Percentiles rank a stretch among this genome's conserved stretches.
Evolutionary conservation across 2,888 invertebrate genomes (phyloP).

Genomic region (Diarsia mendica): DNA sequence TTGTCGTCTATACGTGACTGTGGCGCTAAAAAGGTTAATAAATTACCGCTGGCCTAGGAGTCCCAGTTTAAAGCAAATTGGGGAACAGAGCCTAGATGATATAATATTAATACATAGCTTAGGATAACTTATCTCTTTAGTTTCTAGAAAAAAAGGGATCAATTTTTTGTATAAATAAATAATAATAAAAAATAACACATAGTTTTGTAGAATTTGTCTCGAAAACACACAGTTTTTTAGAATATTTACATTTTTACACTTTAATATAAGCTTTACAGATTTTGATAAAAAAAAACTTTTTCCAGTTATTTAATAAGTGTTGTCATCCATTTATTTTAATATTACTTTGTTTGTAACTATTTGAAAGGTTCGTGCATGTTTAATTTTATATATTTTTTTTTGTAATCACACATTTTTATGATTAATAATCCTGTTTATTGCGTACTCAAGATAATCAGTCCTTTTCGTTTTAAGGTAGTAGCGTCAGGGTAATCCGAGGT

Average conservation of each 20-base stretch:
- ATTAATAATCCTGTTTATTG: neutral
- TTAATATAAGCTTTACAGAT: constrained; percentile 40
- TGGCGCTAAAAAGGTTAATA: too few relatives aligned
- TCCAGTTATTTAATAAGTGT: constrained; percentile 19
- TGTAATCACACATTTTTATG: neutral
- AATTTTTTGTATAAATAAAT: constrained; percentile 52
- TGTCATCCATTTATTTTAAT: neutral
- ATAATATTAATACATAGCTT: too few relatives aligned
- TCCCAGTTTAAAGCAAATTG: too few relatives aligned
- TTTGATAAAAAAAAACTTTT: constrained; percentile 61
- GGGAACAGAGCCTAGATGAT: neutral
- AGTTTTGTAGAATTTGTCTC: constrained; percentile 40
- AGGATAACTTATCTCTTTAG: neutral
- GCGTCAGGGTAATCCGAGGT: neutral
- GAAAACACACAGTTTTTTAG: constrained; percentile 42
- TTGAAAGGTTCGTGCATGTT: constrained; percentile 47
- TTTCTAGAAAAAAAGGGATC: constrained; percentile 43
- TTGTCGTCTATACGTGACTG: too few relatives aligned
- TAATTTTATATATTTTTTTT: constrained; percentile 2
- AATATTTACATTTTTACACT: constrained; percentile 53
- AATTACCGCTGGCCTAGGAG: too few relatives aligned
- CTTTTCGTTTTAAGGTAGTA: neutral
- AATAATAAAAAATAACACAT: constrained; percentile 4
- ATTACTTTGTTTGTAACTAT: constrained; percentile 5
- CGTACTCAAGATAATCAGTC: neutral